Conservation (phyloP, 2,113 vertebrate genomes). For the Leucoraja erinaceus region DNA sequence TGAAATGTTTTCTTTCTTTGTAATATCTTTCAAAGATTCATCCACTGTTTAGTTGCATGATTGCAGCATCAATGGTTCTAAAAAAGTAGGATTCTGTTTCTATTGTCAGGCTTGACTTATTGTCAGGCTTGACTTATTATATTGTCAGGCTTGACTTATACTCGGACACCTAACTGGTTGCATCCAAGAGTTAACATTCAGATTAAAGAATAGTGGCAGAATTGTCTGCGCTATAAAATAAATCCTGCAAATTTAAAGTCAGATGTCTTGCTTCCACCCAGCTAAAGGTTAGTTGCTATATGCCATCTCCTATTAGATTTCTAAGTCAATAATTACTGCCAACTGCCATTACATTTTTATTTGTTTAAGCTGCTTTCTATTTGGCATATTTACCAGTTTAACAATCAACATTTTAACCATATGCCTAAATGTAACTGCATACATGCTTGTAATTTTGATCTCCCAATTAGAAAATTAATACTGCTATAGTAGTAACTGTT, state of each 20-base stretch:
- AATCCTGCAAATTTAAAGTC: neutral
- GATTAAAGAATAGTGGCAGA: neutral
- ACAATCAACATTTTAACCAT: neutral
- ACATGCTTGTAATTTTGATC: neutral
- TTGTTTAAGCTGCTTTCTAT: neutral
- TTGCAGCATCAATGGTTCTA: neutral
- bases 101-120: neutral
- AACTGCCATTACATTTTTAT: too few species aligned
- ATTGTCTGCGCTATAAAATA: neutral
- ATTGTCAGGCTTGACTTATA: neutral
- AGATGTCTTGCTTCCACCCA: neutral
- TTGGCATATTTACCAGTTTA: neutral
- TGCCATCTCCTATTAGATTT: neutral
- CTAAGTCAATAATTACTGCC: neutral
- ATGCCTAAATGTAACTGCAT: neutral
- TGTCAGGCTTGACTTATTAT: neutral
- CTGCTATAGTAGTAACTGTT: too few species aligned
- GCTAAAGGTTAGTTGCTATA: neutral
- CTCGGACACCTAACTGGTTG: neutral
- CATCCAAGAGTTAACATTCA: neutral
- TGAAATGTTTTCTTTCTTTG: too few species aligned
- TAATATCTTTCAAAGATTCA: too few species aligned
- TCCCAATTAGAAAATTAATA: neutral
- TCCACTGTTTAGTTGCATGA: neutral
- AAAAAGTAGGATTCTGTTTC: neutral